A percentile compares a stretch with the other conserved stretches of the same genome.
Conservation (phyloP, 2,797 vertebrate species). For the Lithobates pipiens region DNA sequence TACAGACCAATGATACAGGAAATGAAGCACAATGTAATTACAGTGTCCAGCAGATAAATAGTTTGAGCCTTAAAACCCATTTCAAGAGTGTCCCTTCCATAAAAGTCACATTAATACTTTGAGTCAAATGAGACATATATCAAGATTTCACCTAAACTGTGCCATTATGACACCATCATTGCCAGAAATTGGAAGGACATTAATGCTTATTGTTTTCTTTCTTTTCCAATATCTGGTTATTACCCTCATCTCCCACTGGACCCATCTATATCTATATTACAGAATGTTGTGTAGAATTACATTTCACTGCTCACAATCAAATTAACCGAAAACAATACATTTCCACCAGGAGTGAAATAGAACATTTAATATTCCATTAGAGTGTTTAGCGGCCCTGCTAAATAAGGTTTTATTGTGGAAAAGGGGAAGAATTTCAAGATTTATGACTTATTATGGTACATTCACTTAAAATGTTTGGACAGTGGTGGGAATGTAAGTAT, state of each 20-base stretch:
- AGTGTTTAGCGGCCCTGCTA: slow-evolving; percentile 59
- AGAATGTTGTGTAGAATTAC: slow-evolving; percentile 64
- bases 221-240: slow-evolving; percentile 48
- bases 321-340: slow-evolving; percentile 68
- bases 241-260: slow-evolving; percentile 60
- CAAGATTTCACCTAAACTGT: slow-evolving; percentile 50
- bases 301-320: slow-evolving; percentile 64
- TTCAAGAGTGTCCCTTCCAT: slow-evolving; percentile 65
- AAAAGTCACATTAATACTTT: slow-evolving; percentile 64
- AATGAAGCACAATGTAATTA: slow-evolving; percentile 74
- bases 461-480: slow-evolving; percentile 36
- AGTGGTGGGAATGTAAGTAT: slow-evolving; percentile 25
- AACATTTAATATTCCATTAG: slow-evolving; percentile 70
- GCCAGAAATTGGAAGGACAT: slow-evolving; percentile 54
- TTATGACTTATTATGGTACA: slow-evolving; percentile 39
- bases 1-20: slow-evolving; percentile 71
- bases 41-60: slow-evolving; percentile 62
- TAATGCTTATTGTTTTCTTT: slow-evolving; percentile 60
- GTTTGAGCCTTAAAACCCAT: slow-evolving; percentile 54
- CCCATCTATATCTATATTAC: slow-evolving; percentile 60
- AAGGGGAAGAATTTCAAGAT: background rate
- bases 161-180: slow-evolving; percentile 55
- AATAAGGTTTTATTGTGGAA: slow-evolving; percentile 60
- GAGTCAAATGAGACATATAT: slow-evolving; percentile 58
- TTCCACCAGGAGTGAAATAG: slow-evolving; percentile 62